phyloP scores from a whole-genome alignment of 2,113 vertebrate species.

The Morone saxatilis region DNA sequence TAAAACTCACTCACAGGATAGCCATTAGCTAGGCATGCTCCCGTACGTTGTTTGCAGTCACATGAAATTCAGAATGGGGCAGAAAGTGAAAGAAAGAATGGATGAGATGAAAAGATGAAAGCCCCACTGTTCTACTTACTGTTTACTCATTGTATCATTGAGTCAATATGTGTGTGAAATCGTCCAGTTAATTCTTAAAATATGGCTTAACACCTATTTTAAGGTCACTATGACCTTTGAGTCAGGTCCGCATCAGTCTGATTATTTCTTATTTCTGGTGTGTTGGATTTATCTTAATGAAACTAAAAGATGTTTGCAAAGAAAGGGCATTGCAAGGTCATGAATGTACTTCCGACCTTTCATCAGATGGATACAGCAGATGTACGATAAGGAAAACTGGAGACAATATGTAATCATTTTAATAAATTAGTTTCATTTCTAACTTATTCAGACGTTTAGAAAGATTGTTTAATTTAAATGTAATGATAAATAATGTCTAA shows the following conservation, averaged over 20 bases:
- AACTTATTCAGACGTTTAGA: neutral
- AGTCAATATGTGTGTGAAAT: no score
- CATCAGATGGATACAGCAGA: neutral
- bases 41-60: no score
- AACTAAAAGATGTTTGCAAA: neutral
- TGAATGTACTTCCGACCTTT: neutral
- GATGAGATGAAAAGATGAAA: no score
- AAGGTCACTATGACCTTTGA: no score
- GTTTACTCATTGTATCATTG: no score
- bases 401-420: neutral
- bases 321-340: neutral
- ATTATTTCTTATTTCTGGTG: neutral
- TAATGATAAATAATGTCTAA: neutral
- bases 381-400: neutral
- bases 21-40: no score
- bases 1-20: no score
- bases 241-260: neutral
- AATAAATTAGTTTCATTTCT: neutral
- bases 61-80: no score
- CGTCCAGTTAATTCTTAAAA: no score
- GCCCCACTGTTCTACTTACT: no score
- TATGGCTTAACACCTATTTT: no score
- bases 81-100: no score
- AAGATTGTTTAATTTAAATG: neutral
- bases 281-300: constrained; percentile 1